phyloP scores from a whole-genome alignment of 1,140 invertebrate species.

The Eueides isabella region DNA sequence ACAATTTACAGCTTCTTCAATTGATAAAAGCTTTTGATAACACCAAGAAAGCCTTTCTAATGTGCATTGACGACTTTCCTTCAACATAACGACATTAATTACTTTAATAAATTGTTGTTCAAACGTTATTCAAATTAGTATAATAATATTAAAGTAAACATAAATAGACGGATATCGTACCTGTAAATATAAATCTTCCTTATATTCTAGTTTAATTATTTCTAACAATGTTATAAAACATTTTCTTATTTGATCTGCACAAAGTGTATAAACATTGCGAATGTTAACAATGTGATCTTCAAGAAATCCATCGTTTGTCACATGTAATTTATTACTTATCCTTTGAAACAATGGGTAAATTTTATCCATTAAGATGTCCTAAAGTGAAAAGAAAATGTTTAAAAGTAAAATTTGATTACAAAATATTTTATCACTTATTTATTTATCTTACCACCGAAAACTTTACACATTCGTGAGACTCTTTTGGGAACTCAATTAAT shows the following conservation, averaged over 20 bases:
- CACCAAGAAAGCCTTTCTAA: conserved; percentile 69
- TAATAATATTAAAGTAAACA: not conserved
- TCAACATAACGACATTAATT: no score
- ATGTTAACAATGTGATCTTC: conserved; percentile 46
- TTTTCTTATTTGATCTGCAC: conserved; percentile 74
- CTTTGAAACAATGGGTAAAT: conserved; percentile 56
- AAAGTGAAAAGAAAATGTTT: conserved; percentile 3
- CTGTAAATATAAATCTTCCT: conserved; percentile 47
- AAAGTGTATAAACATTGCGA: conserved; percentile 61
- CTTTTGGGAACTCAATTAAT: conserved; percentile 22
- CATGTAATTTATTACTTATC: conserved; percentile 50
- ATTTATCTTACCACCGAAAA: conserved; percentile 25
- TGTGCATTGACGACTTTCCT: conserved; percentile 67
- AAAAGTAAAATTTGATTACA: not conserved
- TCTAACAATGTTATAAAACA: conserved; percentile 62
- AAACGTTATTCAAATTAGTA: not conserved
- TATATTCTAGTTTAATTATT: conserved; percentile 61
- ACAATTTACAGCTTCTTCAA: conserved; percentile 42
- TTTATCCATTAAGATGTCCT: conserved; percentile 40
- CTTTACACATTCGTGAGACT: conserved; percentile 29
- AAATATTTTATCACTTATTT: not conserved
- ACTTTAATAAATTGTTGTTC: no score
- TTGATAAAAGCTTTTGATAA: conserved; percentile 55
- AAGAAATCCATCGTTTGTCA: conserved; percentile 26
- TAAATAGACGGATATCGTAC: conserved; percentile 35